Evolutionary conservation across 2,797 vertebrate genomes (phyloP), one percentile per base, ranked within the genome.

Genomic region (Phataginus tricuspis): DNA sequence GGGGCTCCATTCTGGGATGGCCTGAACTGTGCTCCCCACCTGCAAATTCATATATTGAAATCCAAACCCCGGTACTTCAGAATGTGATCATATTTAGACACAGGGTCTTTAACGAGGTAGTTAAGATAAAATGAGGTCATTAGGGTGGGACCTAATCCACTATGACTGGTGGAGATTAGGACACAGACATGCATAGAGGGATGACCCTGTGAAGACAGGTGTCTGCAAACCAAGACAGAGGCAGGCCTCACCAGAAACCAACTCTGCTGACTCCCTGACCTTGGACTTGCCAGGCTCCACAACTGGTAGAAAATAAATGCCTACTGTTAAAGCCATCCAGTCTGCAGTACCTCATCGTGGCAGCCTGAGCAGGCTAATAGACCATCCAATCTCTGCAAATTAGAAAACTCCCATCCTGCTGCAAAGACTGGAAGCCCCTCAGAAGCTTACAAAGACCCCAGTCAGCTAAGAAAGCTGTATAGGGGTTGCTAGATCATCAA

Each of bases 261-360:
- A 19, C 59, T 2, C 66, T 5, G 11, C 66, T 9, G 2, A 53
- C 39, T 37, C 39, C 57, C 19, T 4, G 29, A 49, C 39, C 84
- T 29, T 42, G 39, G 61, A 34, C 21, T 13, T 4, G 21, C 4
- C 4, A 42, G 84, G 2, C 34, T 53, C 34, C 34, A 79, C 55
- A 21, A 13, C 7, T 11, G 0, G 7, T 27, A n/a, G n/a, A 51
- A 79, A 16, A 39, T 4, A 11, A 9, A n/a, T 18, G 25, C 15
- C 25, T n/a, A 34, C 7, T 15, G 21, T 27, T 64, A 23, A 83
- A 45, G 27, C 23, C 8, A 2, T 78, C 53, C 53, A 29, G n/a
- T 4, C 59, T 4, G 3, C 4, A 11, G 15, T 0, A 2, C 31
- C 39, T 5, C 14, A 27, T 16, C 8, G 34, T 0, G 12, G 27